Conservation (phyloP, 2,888 invertebrate species). For the Lepidocyrtoides sp. region DNA sequence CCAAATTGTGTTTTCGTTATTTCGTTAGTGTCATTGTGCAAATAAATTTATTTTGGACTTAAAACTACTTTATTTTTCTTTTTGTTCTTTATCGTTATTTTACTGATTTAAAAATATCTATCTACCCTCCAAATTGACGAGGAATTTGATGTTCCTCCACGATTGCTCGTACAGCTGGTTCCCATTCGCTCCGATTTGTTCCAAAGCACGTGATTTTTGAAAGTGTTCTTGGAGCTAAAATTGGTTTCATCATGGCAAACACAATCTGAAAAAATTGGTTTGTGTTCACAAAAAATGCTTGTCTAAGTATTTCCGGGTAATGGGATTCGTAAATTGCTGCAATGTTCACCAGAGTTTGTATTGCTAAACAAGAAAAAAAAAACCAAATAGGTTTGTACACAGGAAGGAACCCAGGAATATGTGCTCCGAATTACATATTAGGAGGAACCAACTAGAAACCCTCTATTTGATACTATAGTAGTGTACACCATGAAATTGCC, state of each 20-base stretch:
- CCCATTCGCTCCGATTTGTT: constrained; percentile 65
- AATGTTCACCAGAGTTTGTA: constrained; percentile 43
- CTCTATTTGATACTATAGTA: no score
- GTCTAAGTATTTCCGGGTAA: constrained; percentile 73
- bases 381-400: no score
- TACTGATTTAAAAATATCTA: neutral
- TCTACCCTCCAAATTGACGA: constrained; percentile 64
- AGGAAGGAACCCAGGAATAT: neutral
- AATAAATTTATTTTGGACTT: no score
- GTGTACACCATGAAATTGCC: neutral
- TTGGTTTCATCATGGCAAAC: constrained; percentile 71
- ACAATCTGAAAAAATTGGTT: constrained; percentile 68
- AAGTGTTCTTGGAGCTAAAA: constrained; percentile 72
- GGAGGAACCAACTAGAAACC: no score
- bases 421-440: neutral
- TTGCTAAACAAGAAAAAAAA: constrained; percentile 24
- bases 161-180: constrained; percentile 47
- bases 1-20: no score
- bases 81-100: no score
- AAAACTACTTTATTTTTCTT: no score
- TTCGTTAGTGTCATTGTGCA: no score
- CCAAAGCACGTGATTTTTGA: constrained; percentile 68
- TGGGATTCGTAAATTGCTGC: constrained; percentile 47
- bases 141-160: constrained; percentile 69
- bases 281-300: constrained; percentile 71